Evolutionary conservation across 2,797 vertebrate species (phyloP).

Genomic region (Peromyscus attwateri): DNA sequence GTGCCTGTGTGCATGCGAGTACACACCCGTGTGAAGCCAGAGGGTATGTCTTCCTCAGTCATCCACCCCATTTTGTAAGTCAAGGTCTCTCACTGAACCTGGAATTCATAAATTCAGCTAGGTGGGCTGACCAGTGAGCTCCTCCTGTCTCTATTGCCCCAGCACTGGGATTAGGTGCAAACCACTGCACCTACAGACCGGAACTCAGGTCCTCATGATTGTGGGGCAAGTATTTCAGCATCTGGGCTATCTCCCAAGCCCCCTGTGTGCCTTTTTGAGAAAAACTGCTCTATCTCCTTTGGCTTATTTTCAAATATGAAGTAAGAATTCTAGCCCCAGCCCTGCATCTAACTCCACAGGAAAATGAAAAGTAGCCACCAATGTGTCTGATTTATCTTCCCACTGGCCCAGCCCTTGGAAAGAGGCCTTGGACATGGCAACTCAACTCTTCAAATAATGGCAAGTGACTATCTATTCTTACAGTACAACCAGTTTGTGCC

Average conservation of each 20-base stretch:
- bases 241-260: too few species aligned
- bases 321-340: neutral
- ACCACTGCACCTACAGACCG: neutral
- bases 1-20: neutral
- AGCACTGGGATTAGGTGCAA: neutral
- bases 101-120: neutral
- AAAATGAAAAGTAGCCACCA: neutral
- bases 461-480: neutral
- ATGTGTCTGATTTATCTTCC: neutral
- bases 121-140: neutral
- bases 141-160: neutral
- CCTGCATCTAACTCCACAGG: neutral
- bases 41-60: neutral
- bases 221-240: neutral
- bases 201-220: neutral
- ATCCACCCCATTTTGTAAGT: neutral
- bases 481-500: neutral
- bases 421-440: neutral
- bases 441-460: neutral
- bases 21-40: neutral
- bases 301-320: constrained; percentile 21
- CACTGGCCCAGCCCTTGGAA: neutral
- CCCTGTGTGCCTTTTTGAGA: neutral
- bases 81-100: neutral
- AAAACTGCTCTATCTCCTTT: constrained; percentile 5